A percentile compares a stretch with the other conserved stretches of the same genome.
These are phyloP conservation scores for Eurytoma californica DNA, from an alignment of 2,888 invertebrate species.

Conservation along the genomic window DNA sequence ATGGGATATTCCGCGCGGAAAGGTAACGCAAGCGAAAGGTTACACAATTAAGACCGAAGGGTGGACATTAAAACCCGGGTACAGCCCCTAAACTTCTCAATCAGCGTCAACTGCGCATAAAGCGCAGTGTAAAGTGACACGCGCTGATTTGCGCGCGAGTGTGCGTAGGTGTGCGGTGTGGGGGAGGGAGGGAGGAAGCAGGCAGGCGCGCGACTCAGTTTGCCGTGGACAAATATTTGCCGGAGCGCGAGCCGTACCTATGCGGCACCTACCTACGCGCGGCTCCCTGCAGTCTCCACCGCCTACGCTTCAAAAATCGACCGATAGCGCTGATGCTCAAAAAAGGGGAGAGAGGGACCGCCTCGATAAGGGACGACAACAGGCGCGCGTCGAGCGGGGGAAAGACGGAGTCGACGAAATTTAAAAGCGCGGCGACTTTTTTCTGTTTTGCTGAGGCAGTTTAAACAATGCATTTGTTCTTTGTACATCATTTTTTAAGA, in stretches of 20 bases:
- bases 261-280: neutral
- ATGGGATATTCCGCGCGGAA: no score
- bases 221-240: conserved; percentile 41
- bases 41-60: neutral
- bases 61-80: neutral
- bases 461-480: neutral
- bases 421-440: no score
- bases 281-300: neutral
- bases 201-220: conserved; percentile 31
- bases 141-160: conserved; percentile 24
- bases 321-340: neutral
- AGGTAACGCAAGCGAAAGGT: no score
- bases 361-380: neutral
- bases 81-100: neutral
- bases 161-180: neutral
- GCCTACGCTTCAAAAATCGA: conserved; percentile 2
- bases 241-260: conserved; percentile 11
- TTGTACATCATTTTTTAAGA: no score
- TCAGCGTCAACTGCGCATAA: neutral
- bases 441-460: neutral
- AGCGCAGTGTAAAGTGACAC: conserved; percentile 15
- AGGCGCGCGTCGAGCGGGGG: neutral
- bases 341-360: neutral
- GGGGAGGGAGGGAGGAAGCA: neutral
- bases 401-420: neutral